Percentiles rank a stretch among this genome's conserved stretches.
Evolutionary conservation across 2,113 vertebrate species (phyloP).

Genomic region (Calidris pygmaea): DNA sequence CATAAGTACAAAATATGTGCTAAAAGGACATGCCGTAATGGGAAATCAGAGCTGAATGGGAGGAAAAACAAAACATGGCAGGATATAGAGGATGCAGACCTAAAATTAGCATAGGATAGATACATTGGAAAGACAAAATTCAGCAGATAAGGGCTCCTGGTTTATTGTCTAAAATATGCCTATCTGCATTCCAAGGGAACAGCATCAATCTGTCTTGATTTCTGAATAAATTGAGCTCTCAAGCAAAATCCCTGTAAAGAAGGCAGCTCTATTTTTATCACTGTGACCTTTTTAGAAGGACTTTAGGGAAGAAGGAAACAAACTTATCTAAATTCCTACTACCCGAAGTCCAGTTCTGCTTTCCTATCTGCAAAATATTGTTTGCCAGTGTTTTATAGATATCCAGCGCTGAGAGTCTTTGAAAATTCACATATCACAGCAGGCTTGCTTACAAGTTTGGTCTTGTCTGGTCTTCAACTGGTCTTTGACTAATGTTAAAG

Average conservation of each 20-base stretch:
- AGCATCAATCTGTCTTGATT: conserved; percentile 53
- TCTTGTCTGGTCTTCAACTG: neutral
- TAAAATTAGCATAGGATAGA: conserved; percentile 47
- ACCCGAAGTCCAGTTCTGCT: neutral
- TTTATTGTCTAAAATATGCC: conserved; percentile 59
- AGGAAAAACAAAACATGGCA: conserved; percentile 18
- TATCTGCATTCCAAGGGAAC: conserved; percentile 54
- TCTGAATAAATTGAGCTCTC: conserved; percentile 53
- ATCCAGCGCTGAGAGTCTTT: neutral
- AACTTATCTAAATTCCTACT: neutral
- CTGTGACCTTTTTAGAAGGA: conserved; percentile 54
- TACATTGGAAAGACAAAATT: conserved; percentile 21
- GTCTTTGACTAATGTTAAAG: neutral
- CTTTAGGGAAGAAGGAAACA: conserved; percentile 4
- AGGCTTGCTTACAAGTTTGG: neutral
- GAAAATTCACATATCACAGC: neutral
- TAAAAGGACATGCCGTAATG: conserved; percentile 1
- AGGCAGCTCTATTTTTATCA: conserved; percentile 44
- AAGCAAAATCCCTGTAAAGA: conserved; percentile 40
- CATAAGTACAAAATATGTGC: conserved; percentile 42
- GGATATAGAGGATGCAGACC: conserved; percentile 15
- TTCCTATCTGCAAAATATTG: neutral
- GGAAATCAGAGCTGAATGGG: conserved; percentile 40
- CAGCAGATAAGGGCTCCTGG: conserved; percentile 46
- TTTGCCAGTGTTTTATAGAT: neutral